These are phyloP conservation scores for Cercopithecus mona DNA, from an alignment of 2,113 vertebrate species.

Conservation along the genomic window DNA sequence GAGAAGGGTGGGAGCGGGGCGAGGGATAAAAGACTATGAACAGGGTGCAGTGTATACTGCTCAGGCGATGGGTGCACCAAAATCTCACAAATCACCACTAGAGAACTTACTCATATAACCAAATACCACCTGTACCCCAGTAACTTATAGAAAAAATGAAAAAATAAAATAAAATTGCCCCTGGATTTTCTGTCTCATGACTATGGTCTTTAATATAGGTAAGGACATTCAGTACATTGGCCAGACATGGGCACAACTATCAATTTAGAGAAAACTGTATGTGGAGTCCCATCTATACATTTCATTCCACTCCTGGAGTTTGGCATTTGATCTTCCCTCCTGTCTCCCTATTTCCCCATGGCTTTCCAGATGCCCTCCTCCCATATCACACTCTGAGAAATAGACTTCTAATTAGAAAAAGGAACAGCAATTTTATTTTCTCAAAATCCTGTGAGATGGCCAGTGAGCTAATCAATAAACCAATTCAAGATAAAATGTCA, in stretches of 20 bases:
- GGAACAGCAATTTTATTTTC: not conserved
- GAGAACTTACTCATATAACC: too few relatives aligned
- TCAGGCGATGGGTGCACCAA: too few relatives aligned
- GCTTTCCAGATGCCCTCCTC: not conserved
- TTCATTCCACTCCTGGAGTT: not conserved
- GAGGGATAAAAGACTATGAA: too few relatives aligned
- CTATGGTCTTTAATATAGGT: not conserved
- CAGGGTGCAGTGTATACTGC: too few relatives aligned
- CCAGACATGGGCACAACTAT: not conserved
- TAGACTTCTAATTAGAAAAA: not conserved
- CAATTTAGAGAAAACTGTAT: not conserved
- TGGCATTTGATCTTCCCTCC: not conserved
- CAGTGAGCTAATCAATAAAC: not conserved
- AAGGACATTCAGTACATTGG: not conserved
- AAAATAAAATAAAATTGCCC: not conserved
- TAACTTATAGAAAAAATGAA: too few relatives aligned
- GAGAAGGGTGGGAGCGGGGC: too few relatives aligned
- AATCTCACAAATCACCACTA: too few relatives aligned
- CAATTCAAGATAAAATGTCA: not conserved
- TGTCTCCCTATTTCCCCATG: not conserved
- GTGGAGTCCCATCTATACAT: not conserved
- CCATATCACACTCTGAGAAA: not conserved
- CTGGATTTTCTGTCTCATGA: not conserved
- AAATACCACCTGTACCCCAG: too few relatives aligned
- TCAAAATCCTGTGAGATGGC: not conserved